A percentile compares a stretch with the other conserved stretches of the same genome.
phyloP scores from a whole-genome alignment of 2,888 invertebrate genomes.

The Zonitis immaculata region DNA sequence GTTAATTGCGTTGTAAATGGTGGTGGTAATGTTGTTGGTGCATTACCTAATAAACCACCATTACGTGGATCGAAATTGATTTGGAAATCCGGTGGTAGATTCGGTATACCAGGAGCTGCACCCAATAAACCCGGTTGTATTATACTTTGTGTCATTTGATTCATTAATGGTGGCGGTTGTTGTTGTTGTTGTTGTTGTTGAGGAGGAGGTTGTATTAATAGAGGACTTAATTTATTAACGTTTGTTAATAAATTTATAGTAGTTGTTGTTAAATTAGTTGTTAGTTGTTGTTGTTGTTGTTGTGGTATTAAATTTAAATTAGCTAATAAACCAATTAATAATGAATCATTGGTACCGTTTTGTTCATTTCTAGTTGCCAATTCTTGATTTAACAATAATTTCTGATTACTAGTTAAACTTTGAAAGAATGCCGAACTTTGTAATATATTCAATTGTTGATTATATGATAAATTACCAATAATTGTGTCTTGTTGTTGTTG shows the following conservation, averaged over 20 bases:
- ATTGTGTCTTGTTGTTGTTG: slow-evolving; percentile 31
- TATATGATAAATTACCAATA: slow-evolving; percentile 50
- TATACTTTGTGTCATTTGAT: slow-evolving; percentile 39
- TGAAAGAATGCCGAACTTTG: slow-evolving; percentile 68
- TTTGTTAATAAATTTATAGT: slow-evolving; percentile 45
- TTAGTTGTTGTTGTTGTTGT: slow-evolving; percentile 32
- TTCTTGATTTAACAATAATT: slow-evolving; percentile 66
- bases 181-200: slow-evolving; percentile 42
- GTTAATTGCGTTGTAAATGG: background rate
- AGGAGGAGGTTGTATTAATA: slow-evolving; percentile 17
- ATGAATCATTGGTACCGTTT: slow-evolving; percentile 56
- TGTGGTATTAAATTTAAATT: slow-evolving; percentile 53
- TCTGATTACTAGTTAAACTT: slow-evolving; percentile 66
- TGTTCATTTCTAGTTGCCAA: slow-evolving; percentile 56
- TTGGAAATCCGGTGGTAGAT: slow-evolving; percentile 41
- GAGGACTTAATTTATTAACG: slow-evolving; percentile 30
- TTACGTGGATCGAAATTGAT: slow-evolving; percentile 45
- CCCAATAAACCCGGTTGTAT: slow-evolving; percentile 53
- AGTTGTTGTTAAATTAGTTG: slow-evolving; percentile 39
- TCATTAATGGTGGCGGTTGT: slow-evolving; percentile 42
- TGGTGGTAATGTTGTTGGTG: slow-evolving; percentile 23
- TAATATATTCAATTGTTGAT: slow-evolving; percentile 60
- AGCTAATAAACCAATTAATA: slow-evolving; percentile 59
- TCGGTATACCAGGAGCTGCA: slow-evolving; percentile 51
- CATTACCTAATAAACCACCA: slow-evolving; percentile 38